Conservation (phyloP, 1,140 invertebrate genomes). For the Procambarus clarkii region DNA sequence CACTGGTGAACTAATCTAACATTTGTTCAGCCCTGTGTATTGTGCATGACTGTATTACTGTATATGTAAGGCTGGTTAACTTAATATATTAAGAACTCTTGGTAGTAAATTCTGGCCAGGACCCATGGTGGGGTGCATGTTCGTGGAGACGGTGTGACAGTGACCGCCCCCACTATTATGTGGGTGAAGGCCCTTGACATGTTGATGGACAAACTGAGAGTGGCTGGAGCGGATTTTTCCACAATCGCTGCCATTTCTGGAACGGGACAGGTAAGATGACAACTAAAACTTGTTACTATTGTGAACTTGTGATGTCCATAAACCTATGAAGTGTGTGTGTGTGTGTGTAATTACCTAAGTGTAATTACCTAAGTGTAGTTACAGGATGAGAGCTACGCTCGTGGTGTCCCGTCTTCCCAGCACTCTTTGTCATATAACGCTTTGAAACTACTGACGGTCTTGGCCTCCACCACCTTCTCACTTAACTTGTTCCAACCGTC, state of each 20-base stretch:
- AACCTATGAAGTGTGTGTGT: no score
- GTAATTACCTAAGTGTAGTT: no score
- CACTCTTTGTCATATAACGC: no score
- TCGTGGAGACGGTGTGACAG: slow-evolving; percentile 80
- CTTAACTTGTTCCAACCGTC: no score
- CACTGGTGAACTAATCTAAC: no score
- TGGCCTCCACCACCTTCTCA: no score
- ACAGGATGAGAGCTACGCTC: no score
- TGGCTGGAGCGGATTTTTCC: slow-evolving; percentile 88
- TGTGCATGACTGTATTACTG: not conserved
- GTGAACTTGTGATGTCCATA: no score
- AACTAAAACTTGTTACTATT: not conserved
- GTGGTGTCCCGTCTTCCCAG: no score
- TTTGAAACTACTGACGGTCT: no score
- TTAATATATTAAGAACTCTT: not conserved
- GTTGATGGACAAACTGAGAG: slow-evolving; percentile 88
- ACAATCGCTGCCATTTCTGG: slow-evolving; percentile 90
- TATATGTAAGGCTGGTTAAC: not conserved
- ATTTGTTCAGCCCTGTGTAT: no score
- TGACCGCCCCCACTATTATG: slow-evolving; percentile 90
- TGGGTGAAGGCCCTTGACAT: slow-evolving; percentile 97
- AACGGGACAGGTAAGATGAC: slow-evolving; percentile 86
- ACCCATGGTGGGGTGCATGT: slow-evolving; percentile 88
- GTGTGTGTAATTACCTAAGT: no score
- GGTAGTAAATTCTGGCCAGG: slow-evolving; percentile 76